phyloP scores from a whole-genome alignment of 2,797 vertebrate genomes.

The Petrocephalus sullivani region DNA sequence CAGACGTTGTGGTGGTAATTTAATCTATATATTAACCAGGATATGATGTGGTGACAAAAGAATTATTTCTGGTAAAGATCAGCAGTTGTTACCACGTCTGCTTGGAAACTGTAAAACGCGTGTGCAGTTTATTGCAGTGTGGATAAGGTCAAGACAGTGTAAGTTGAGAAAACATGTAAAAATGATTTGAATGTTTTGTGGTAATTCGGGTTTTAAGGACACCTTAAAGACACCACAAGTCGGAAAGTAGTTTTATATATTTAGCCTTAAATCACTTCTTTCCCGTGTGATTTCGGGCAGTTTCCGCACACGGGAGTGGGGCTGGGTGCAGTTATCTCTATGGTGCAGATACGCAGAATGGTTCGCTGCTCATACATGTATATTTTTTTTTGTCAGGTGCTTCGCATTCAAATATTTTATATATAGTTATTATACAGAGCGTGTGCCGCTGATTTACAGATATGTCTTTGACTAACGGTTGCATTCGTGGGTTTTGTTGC shows the following conservation, averaged over 20 bases:
- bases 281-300: background rate
- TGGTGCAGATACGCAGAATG: background rate
- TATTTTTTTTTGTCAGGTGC: background rate
- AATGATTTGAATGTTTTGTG: background rate
- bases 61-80: background rate
- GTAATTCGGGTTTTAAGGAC: background rate
- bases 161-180: background rate
- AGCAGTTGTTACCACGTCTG: background rate
- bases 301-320: background rate
- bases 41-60: background rate
- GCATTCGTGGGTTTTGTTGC: background rate
- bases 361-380: background rate
- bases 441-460: background rate
- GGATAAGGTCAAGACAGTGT: background rate
- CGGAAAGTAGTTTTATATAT: background rate
- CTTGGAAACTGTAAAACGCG: background rate
- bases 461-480: background rate
- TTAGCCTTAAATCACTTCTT: background rate
- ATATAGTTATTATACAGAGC: background rate
- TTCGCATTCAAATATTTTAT: background rate
- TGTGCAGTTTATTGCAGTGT: background rate
- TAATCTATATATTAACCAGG: background rate
- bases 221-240: background rate
- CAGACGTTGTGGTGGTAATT: background rate
- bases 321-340: background rate